Evolutionary conservation across 92 coral and sea anemone genomes (phyloP).

Genomic region (Phymanthus crucifer): DNA sequence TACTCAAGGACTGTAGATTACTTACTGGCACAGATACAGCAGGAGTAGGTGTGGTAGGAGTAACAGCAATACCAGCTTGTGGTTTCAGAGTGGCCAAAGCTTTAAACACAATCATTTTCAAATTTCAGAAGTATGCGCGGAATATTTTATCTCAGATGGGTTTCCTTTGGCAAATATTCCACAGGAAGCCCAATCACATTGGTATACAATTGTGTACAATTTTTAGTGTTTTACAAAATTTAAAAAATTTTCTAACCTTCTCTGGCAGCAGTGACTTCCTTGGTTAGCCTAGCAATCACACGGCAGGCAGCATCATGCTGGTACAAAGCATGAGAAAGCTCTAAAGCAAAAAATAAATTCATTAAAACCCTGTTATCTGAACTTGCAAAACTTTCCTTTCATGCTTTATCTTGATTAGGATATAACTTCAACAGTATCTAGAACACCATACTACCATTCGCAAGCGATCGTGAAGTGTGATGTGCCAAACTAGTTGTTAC

Average conservation of each 20-base stretch:
- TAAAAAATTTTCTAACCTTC: conserved; percentile 79
- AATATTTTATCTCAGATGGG: neutral
- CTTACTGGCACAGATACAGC: conserved; percentile 57
- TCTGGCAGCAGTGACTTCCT: conserved; percentile 99
- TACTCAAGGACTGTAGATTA: neutral
- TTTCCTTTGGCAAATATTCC: neutral
- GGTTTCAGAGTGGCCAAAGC: conserved; percentile 99
- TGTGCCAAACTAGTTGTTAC: too few relatives aligned
- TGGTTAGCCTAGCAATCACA: conserved; percentile 96
- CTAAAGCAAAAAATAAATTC: conserved; percentile 31
- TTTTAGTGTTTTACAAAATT: neutral
- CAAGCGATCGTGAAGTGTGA: too few relatives aligned
- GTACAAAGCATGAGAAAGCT: conserved; percentile 94
- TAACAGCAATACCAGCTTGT: conserved; percentile 91
- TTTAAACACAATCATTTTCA: conserved; percentile 10
- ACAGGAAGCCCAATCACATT: neutral
- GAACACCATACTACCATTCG: too few relatives aligned
- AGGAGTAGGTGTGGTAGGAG: conserved; percentile 47
- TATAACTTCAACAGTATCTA: too few relatives aligned
- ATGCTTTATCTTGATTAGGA: too few relatives aligned
- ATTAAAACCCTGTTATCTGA: neutral
- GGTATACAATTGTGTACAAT: too few relatives aligned
- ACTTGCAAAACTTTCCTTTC: too few relatives aligned
- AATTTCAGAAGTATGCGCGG: neutral
- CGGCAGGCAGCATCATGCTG: conserved; percentile 99